phyloP scores from a whole-genome alignment of 1,140 invertebrate species.

The Oryctes rhinoceros region DNA sequence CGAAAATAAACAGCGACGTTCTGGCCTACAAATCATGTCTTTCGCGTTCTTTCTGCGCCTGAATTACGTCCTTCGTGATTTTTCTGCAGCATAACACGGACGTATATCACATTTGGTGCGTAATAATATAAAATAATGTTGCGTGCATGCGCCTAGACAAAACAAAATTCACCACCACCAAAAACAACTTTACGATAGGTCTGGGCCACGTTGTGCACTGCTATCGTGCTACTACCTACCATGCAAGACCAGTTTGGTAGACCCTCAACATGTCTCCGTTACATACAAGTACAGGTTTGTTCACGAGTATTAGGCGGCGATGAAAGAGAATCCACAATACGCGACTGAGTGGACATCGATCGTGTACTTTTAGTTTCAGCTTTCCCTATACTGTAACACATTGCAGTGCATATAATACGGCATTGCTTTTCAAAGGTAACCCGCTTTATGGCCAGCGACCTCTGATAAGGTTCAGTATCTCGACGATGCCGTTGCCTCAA shows the following conservation, averaged over 20 bases:
- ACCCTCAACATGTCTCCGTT: neutral
- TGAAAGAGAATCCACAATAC: no score
- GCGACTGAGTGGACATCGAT: no score
- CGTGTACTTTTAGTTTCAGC: no score
- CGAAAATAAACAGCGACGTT: neutral
- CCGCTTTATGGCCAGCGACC: neutral
- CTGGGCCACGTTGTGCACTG: neutral
- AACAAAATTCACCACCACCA: conserved; percentile 27
- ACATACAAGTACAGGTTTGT: neutral
- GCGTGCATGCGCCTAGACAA: conserved; percentile 1
- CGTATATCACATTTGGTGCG: neutral
- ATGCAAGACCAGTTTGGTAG: conserved; percentile 20
- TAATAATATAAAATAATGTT: neutral
- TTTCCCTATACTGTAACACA: no score
- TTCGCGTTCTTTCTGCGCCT: neutral
- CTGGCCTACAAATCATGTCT: neutral
- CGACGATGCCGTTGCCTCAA: neutral
- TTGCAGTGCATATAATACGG: neutral
- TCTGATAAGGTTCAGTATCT: conserved; percentile 8
- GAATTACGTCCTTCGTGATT: neutral
- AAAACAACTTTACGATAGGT: conserved; percentile 30
- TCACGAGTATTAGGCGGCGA: no score
- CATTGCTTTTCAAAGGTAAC: conserved; percentile 2
- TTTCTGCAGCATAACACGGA: neutral
- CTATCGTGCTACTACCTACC: neutral